Evolutionary conservation across 2,797 vertebrate species (phyloP).

Genomic region (Hypotaenidia philippensis): DNA sequence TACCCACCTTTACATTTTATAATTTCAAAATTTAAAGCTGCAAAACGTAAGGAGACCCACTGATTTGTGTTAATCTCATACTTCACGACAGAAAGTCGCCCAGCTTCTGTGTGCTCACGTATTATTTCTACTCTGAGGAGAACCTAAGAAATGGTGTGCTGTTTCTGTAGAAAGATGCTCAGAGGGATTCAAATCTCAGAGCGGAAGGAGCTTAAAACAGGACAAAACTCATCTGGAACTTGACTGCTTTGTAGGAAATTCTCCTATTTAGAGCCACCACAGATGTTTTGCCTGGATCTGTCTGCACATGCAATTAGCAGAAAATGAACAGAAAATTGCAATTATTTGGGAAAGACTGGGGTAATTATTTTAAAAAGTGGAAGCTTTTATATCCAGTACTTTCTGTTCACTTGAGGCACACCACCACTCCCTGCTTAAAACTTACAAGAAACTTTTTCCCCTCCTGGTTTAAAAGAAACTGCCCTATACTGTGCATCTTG

Average conservation of each 20-base stretch:
- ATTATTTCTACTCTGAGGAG: not conserved
- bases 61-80: not conserved
- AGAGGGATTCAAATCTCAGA: not conserved
- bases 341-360: slow-evolving; percentile 3
- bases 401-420: not conserved
- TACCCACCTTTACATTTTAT: not conserved
- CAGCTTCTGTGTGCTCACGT: not conserved
- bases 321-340: slow-evolving; percentile 33
- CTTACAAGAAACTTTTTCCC: not conserved
- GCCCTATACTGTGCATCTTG: not conserved
- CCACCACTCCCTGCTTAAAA: not conserved
- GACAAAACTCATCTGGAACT: slow-evolving; percentile 38
- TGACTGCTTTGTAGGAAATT: slow-evolving; percentile 13
- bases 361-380: not conserved
- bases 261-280: not conserved
- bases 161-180: not conserved
- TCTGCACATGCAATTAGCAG: slow-evolving; percentile 14
- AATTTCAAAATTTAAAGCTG: not conserved
- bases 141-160: not conserved
- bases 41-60: not conserved
- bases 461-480: not conserved
- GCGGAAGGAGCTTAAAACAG: not conserved
- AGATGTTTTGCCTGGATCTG: slow-evolving; percentile 35
- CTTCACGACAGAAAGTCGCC: not conserved
- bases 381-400: not conserved